Evolutionary conservation across 2,113 vertebrate genomes (phyloP).

Genomic region (Sigmodon hispidus): DNA sequence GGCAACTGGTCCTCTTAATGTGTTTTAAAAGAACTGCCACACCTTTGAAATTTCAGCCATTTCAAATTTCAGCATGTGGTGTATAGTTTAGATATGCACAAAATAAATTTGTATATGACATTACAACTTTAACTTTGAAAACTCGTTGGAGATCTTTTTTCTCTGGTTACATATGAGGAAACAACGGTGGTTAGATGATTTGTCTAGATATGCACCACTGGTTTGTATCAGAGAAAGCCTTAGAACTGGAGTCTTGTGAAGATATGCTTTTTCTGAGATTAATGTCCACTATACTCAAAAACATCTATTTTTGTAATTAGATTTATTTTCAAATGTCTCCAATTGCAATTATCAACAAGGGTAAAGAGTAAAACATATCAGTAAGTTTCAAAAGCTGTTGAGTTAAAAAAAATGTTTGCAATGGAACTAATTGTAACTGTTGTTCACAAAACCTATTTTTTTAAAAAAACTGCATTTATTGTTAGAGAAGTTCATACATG

Average conservation of each 20-base stretch:
- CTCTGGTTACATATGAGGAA: conserved; percentile 44
- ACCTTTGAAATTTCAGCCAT: conserved; percentile 46
- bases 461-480: neutral
- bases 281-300: neutral
- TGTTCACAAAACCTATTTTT: neutral
- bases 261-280: neutral
- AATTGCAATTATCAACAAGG: neutral
- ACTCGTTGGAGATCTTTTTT: neutral
- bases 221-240: conserved; percentile 13
- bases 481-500: neutral
- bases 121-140: conserved; percentile 37
- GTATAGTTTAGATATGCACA: conserved; percentile 19
- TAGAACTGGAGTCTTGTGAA: neutral
- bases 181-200: neutral
- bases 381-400: neutral
- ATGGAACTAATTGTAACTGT: neutral
- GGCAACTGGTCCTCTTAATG: conserved; percentile 42
- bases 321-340: conserved; percentile 42
- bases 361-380: conserved; percentile 9
- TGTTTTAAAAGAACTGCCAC: conserved; percentile 43
- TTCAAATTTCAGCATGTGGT: conserved; percentile 10
- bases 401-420: neutral
- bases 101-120: neutral
- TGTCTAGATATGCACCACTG: neutral
- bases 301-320: neutral